These are phyloP conservation scores for Aleiodes leptofemur DNA, from an alignment of 2,888 invertebrate genomes.

Conservation along the genomic window DNA sequence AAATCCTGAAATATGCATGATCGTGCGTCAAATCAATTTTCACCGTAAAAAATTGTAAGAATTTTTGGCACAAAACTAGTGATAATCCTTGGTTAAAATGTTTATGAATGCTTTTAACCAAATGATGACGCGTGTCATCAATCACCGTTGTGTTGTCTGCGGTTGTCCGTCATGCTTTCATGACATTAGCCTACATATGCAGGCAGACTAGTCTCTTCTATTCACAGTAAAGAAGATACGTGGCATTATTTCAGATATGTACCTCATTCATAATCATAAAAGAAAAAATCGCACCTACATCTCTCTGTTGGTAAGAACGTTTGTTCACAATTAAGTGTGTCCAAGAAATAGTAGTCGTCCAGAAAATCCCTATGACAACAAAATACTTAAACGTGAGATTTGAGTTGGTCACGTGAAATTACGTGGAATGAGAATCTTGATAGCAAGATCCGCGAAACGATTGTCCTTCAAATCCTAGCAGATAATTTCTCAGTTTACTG, in stretches of 20 bases:
- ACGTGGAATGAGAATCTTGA: constrained; percentile 4
- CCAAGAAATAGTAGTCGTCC: constrained; percentile 30
- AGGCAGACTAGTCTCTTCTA: constrained; percentile 26
- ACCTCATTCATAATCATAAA: background rate
- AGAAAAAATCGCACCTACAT: background rate
- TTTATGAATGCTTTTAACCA: constrained; percentile 53
- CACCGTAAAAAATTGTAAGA: no score
- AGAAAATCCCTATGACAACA: constrained; percentile 10
- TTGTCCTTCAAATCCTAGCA: background rate
- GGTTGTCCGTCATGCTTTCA: constrained; percentile 66
- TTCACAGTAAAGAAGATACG: background rate
- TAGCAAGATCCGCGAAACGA: background rate
- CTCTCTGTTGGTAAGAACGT: background rate
- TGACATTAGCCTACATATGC: constrained; percentile 69
- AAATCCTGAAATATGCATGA: background rate
- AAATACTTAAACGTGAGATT: background rate
- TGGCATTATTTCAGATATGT: background rate
- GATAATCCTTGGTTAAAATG: constrained; percentile 20
- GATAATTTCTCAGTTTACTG: background rate
- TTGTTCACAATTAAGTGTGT: constrained; percentile 31
- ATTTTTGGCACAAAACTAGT: background rate
- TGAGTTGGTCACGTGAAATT: background rate
- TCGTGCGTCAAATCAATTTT: no score
- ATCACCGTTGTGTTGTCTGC: constrained; percentile 61
- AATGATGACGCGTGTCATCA: constrained; percentile 66